Base-by-base conservation (phyloP, 2,888 invertebrate species). In the Lingula anatina region DNA sequence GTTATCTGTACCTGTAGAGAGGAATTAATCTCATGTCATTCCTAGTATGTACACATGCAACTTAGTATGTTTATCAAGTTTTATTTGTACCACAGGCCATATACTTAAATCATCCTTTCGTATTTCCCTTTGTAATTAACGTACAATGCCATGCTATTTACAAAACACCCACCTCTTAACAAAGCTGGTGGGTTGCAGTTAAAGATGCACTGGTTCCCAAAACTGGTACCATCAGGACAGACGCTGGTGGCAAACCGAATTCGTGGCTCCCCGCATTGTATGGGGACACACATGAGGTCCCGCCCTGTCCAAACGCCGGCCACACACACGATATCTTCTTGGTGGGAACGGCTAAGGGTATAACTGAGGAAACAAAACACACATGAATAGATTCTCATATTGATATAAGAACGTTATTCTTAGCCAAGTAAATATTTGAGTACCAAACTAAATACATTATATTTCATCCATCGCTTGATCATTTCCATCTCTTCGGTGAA, bases 131-230 rank as follows among this genome's bases (percentile, higher is more conserved):
- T n/a, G n/a, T n/a, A n/a, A n/a, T n/a, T n/a, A n/a, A n/a, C n/a
- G n/a, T n/a, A n/a, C n/a, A n/a, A n/a, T n/a, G n/a, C n/a, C n/a
- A n/a, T n/a, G n/a, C n/a, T n/a, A n/a, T n/a, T n/a, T n/a, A n/a
- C n/a, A n/a, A n/a, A n/a, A n/a, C n/a, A n/a, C n/a, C n/a, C n/a
- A 71, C 71, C 71, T 43, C 52, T 47, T 20, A 64, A 51, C 12
- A 46, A 41, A 5, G 71, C 65, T 4, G 69, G 70, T 37, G 54
- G 55, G 35, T 57, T 57, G 47, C 71, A 71, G 44, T 62, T 65
- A 49, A 69, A 68, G 36, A 55, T 54, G 47, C 71, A 71, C 18
- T 56, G 53, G 15, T 59, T 55, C 12, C 57, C 53, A 40, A 51
- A 66, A 1, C 53, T 53, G 0, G 63, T 65, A 5, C 71, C 70